These are phyloP conservation scores for Capitella teleta DNA, from an alignment of 1,140 invertebrate species.

Conservation along the genomic window DNA sequence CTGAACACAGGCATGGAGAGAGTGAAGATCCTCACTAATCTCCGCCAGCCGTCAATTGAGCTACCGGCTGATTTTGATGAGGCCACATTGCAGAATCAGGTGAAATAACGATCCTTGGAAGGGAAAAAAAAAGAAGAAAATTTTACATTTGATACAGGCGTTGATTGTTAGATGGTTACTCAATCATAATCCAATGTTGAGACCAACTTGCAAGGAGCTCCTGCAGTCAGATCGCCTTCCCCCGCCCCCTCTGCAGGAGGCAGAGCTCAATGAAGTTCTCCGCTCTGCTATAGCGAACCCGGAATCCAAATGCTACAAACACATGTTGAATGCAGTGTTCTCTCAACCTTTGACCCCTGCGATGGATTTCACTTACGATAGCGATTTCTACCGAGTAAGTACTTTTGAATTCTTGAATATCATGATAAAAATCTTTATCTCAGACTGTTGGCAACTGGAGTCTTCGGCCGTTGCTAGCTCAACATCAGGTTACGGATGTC, in stretches of 20 bases:
- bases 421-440: neutral
- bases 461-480: conserved; percentile 11
- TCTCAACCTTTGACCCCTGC: conserved; percentile 49
- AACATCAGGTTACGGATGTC: conserved; percentile 47
- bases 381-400: conserved; percentile 46
- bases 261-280: conserved; percentile 63
- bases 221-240: conserved; percentile 70
- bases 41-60: conserved; percentile 55
- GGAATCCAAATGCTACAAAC: conserved; percentile 68
- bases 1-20: conserved; percentile 80
- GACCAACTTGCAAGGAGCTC: conserved; percentile 74
- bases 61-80: conserved; percentile 55
- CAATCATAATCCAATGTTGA: conserved; percentile 65
- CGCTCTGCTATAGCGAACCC: conserved; percentile 64
- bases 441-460: neutral
- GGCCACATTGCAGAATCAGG: conserved; percentile 24
- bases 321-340: conserved; percentile 58
- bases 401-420: conserved; percentile 12
- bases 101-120: conserved; percentile 8
- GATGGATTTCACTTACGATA: conserved; percentile 65
- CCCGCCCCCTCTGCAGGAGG: conserved; percentile 62
- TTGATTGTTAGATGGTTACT: conserved; percentile 59
- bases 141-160: conserved; percentile 30
- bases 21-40: conserved; percentile 57
- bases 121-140: neutral